Evolutionary conservation across 2,797 vertebrate species (phyloP).

Genomic region (Siniperca obscura): DNA sequence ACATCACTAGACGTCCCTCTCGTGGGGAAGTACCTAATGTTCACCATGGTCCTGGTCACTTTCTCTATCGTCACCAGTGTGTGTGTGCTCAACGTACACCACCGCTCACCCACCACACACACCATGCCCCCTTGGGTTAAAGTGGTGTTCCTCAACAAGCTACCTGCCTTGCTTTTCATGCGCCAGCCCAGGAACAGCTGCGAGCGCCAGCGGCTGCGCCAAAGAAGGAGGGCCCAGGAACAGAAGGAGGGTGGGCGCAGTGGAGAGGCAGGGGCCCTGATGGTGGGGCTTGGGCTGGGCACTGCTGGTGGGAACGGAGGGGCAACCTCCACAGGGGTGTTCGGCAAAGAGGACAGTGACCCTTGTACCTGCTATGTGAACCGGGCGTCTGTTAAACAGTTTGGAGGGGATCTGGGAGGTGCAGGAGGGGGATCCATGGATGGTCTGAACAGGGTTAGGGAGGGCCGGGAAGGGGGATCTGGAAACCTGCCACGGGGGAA

Average conservation of each 20-base stretch:
- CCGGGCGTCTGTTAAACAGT: constrained; percentile 87
- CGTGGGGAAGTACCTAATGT: constrained; percentile 98
- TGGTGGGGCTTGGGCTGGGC: constrained; percentile 82
- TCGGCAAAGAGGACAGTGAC: constrained; percentile 84
- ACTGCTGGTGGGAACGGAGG: constrained; percentile 63
- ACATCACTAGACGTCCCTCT: constrained; percentile 95
- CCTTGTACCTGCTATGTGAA: constrained; percentile 93
- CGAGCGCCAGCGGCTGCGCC: constrained; percentile 91
- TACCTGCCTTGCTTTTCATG: constrained; percentile 95
- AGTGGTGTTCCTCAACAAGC: constrained; percentile 92
- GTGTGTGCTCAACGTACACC: constrained; percentile 96
- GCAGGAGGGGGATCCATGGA: constrained; percentile 79
- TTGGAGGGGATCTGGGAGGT: constrained; percentile 81
- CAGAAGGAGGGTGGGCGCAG: constrained; percentile 80
- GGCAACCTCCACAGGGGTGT: constrained; percentile 60
- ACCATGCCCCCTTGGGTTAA: constrained; percentile 98
- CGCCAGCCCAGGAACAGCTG: constrained; percentile 92
- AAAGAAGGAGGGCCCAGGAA: constrained; percentile 87
- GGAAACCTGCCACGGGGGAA: constrained; percentile 77
- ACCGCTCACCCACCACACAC: constrained; percentile 96
- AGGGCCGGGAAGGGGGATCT: constrained; percentile 72
- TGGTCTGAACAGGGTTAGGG: constrained; percentile 87
- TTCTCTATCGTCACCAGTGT: constrained; percentile 98
- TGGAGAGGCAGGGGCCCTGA: constrained; percentile 76
- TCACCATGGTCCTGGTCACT: constrained; percentile 98